Evolutionary conservation across 1,140 invertebrate genomes (phyloP).

Genomic region (Macrocentrus cingulum): DNA sequence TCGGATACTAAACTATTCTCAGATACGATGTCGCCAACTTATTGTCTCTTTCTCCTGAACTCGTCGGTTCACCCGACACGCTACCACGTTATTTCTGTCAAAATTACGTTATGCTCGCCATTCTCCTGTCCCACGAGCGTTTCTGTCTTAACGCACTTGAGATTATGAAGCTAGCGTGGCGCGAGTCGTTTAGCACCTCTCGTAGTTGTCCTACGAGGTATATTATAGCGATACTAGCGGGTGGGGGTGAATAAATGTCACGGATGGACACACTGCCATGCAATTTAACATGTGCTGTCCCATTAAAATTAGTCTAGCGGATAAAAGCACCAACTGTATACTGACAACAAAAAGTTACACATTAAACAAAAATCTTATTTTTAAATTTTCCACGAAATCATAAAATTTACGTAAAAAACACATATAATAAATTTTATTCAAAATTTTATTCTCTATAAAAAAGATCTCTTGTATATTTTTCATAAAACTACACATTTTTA

Average conservation of each 20-base stretch:
- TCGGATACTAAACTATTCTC: slow-evolving; percentile 35
- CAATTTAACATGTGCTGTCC: background rate
- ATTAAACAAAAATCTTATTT: too few relatives aligned
- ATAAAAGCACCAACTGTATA: too few relatives aligned
- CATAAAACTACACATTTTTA: too few relatives aligned
- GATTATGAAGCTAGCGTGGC: background rate
- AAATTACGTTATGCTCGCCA: slow-evolving; percentile 49
- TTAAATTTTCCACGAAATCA: too few relatives aligned
- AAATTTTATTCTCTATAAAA: too few relatives aligned
- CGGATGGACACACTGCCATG: slow-evolving; percentile 1
- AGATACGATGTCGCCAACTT: slow-evolving; percentile 44
- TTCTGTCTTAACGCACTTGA: background rate
- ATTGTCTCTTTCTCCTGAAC: slow-evolving; percentile 43
- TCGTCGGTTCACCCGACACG: slow-evolving; percentile 14
- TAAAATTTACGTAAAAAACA: too few relatives aligned
- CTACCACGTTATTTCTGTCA: slow-evolving; percentile 53
- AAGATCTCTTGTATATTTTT: too few relatives aligned
- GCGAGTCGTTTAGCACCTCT: slow-evolving; percentile 38
- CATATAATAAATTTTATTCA: too few relatives aligned
- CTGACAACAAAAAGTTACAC: too few relatives aligned
- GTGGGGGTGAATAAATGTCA: too few relatives aligned
- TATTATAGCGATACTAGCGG: background rate
- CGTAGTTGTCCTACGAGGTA: background rate
- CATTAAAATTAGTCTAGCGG: background rate
- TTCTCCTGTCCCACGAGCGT: slow-evolving; percentile 35